Percentiles rank a stretch among this genome's conserved stretches.
phyloP scores from a whole-genome alignment of 2,888 invertebrate genomes.

The Psylliodes chrysocephalus region DNA sequence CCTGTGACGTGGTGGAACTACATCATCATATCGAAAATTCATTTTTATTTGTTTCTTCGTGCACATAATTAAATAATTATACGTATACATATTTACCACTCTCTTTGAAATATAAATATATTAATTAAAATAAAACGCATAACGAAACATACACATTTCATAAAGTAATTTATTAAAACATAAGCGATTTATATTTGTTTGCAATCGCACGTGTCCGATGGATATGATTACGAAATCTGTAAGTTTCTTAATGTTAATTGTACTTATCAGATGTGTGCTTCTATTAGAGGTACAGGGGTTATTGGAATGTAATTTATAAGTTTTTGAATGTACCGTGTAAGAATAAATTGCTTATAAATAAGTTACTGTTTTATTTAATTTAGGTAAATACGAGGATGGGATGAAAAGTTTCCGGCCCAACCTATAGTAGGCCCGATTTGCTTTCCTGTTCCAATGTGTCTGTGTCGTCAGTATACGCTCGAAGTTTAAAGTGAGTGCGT shows the following conservation, averaged over 20 bases:
- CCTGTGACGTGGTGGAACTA: conserved; percentile 33
- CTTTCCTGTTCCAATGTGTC: too few species aligned
- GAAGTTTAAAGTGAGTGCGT: too few species aligned
- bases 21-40: conserved; percentile 36
- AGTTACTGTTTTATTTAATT: background rate
- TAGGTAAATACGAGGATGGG: too few species aligned
- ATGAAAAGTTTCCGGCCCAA: too few species aligned
- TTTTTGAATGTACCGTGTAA: conserved; percentile 64
- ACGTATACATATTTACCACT: conserved; percentile 53
- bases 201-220: conserved; percentile 45
- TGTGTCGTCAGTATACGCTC: too few species aligned
- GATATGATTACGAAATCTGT: conserved; percentile 51
- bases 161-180: conserved; percentile 35
- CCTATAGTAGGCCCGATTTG: too few species aligned
- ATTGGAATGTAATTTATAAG: conserved; percentile 59
- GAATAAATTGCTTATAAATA: conserved; percentile 64
- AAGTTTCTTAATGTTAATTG: conserved; percentile 50
- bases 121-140: conserved; percentile 31
- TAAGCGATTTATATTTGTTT: conserved; percentile 53
- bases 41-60: conserved; percentile 58
- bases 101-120: conserved; percentile 52
- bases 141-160: conserved; percentile 56
- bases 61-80: conserved; percentile 57
- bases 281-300: conserved; percentile 52
- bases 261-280: conserved; percentile 48